Evolutionary conservation across 37 sponge, comb jelly and placozoan species (phyloP).

Genomic region (Corticium candelabrum): DNA sequence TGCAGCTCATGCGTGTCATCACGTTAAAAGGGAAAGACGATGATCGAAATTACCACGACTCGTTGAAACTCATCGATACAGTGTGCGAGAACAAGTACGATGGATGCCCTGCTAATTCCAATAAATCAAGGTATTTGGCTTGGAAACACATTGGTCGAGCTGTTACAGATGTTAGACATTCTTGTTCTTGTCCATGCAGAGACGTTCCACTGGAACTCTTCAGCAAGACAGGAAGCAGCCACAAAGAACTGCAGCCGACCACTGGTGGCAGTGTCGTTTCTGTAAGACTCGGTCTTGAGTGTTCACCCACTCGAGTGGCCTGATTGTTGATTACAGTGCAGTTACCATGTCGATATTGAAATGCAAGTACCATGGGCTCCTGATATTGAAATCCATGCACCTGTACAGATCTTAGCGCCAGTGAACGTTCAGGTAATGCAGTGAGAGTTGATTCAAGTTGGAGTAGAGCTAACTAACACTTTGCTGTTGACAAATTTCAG

Average conservation of each 20-base stretch:
- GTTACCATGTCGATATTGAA: conserved; percentile 52
- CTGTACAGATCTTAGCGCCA: conserved; percentile 33
- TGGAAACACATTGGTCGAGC: background rate
- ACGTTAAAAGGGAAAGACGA: background rate
- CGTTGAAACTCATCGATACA: background rate
- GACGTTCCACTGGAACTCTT: conserved; percentile 5
- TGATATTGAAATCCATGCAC: conserved; percentile 52
- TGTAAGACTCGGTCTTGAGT: too few species aligned
- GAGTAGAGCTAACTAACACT: background rate
- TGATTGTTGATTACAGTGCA: conserved; percentile 55
- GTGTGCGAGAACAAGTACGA: conserved; percentile 6
- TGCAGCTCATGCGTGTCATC: conserved; percentile 5
- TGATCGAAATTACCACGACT: background rate
- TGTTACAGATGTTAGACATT: too few species aligned
- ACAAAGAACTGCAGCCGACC: background rate
- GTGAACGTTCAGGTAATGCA: conserved; percentile 20
- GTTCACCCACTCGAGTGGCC: too few species aligned
- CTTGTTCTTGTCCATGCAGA: background rate
- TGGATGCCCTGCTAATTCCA: background rate
- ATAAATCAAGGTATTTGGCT: conserved; percentile 1
- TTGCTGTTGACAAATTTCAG: conserved; percentile 11
- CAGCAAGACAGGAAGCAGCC: background rate
- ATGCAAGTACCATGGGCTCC: conserved; percentile 65
- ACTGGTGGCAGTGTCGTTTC: too few species aligned
- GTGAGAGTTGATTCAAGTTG: background rate